Conservation (phyloP, 2,113 vertebrate species). For the Erinaceus europaeus region DNA sequence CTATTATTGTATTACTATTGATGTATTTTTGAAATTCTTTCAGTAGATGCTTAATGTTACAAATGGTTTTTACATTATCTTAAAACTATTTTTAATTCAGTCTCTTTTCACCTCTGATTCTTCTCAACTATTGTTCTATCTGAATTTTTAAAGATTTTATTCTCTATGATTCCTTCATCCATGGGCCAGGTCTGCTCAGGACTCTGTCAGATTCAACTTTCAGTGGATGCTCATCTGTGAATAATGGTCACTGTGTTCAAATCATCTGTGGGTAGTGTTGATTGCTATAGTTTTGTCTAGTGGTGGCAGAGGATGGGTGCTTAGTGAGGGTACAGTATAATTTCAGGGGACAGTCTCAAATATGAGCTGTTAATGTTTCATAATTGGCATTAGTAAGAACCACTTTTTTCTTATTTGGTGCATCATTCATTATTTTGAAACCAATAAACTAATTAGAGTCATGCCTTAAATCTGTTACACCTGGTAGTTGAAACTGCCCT, state of each 20-base stretch:
- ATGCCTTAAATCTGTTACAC: not conserved
- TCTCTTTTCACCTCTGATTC: not conserved
- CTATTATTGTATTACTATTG: no score
- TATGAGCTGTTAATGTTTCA: not conserved
- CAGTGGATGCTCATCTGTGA: not conserved
- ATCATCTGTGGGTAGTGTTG: not conserved
- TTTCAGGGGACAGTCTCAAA: not conserved
- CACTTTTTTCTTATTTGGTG: not conserved
- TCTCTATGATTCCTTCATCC: no score
- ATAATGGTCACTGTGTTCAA: not conserved
- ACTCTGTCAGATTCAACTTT: not conserved
- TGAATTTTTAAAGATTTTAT: not conserved
- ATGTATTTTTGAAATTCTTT: no score
- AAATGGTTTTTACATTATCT: not conserved
- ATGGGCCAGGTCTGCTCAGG: not conserved
- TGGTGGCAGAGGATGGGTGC: accelerated
- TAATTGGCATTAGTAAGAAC: no score
- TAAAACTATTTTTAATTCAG: not conserved
- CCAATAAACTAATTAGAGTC: not conserved
- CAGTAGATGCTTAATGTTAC: no score
- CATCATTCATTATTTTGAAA: not conserved
- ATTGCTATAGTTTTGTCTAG: not conserved
- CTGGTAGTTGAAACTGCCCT: not conserved
- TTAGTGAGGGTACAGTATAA: not conserved
- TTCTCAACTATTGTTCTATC: not conserved